These are phyloP conservation scores for Nomada hirtipes DNA, from an alignment of 2,888 invertebrate species.

Conservation along the genomic window DNA sequence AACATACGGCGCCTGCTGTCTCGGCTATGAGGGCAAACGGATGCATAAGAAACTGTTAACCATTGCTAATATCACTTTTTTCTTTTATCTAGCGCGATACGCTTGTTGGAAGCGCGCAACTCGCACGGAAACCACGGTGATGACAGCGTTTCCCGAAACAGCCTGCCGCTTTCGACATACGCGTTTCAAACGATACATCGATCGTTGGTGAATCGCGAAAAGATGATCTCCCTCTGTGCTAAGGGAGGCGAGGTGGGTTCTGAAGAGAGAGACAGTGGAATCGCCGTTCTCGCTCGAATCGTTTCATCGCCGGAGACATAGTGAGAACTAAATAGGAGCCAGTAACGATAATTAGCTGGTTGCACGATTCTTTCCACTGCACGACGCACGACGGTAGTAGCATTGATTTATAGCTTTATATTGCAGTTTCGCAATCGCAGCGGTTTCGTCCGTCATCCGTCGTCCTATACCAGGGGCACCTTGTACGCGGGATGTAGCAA, in stretches of 20 bases:
- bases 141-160: neutral
- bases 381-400: neutral
- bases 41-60: slow-evolving; percentile 8
- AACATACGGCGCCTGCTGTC: neutral
- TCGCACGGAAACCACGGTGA: neutral
- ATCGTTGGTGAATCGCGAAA: neutral
- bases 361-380: slow-evolving; percentile 6
- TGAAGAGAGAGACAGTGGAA: neutral
- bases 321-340: neutral
- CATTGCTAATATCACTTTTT: slow-evolving; percentile 9
- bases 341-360: slow-evolving; percentile 28
- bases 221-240: neutral
- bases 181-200: no score
- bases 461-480: no score
- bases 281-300: neutral
- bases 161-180: neutral
- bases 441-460: neutral
- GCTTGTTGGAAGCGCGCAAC: neutral
- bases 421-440: neutral
- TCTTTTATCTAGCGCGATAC: neutral
- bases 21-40: neutral
- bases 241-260: neutral
- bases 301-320: neutral
- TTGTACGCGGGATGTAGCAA: no score
- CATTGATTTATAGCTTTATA: slow-evolving; percentile 21